A percentile compares a stretch with the other conserved stretches of the same genome.
Conservation (phyloP, 2,888 invertebrate genomes). For the Andrena hattorfiana region DNA sequence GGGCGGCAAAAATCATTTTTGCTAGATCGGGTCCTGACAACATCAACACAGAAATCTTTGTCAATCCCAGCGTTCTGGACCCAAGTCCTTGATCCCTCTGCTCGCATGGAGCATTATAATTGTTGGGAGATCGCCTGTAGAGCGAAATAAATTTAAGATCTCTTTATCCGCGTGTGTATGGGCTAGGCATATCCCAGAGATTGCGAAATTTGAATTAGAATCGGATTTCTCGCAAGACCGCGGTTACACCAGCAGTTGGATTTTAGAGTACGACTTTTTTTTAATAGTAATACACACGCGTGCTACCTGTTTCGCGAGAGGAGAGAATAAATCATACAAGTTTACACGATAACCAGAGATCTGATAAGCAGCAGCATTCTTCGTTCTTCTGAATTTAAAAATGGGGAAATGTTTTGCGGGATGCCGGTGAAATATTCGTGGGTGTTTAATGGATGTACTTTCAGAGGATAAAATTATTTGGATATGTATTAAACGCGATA, state of each 20-base stretch:
- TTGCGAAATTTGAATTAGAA: conserved; percentile 61
- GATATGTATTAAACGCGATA: neutral
- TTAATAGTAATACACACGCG: conserved; percentile 7
- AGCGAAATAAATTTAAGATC: conserved; percentile 46
- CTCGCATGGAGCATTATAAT: conserved; percentile 25
- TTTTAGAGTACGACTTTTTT: conserved; percentile 6
- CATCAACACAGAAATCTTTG: neutral
- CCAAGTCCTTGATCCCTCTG: conserved; percentile 16
- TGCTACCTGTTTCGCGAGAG: conserved; percentile 23
- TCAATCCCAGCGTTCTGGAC: conserved; percentile 1
- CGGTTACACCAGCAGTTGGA: neutral
- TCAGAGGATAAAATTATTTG: neutral
- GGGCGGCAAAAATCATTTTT: too few species aligned
- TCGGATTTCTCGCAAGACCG: conserved; percentile 30
- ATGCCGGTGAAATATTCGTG: neutral
- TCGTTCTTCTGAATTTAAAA: conserved; percentile 3
- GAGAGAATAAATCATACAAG: neutral
- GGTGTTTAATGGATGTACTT: neutral
- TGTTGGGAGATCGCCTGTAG: conserved; percentile 51
- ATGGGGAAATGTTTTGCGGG: neutral
- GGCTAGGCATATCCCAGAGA: neutral
- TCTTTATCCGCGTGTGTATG: conserved; percentile 26
- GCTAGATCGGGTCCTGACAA: too few species aligned
- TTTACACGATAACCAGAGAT: neutral
- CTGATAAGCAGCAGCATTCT: conserved; percentile 17